phyloP scores from a whole-genome alignment of 1,140 invertebrate species.

The Leguminivora glycinivorella region DNA sequence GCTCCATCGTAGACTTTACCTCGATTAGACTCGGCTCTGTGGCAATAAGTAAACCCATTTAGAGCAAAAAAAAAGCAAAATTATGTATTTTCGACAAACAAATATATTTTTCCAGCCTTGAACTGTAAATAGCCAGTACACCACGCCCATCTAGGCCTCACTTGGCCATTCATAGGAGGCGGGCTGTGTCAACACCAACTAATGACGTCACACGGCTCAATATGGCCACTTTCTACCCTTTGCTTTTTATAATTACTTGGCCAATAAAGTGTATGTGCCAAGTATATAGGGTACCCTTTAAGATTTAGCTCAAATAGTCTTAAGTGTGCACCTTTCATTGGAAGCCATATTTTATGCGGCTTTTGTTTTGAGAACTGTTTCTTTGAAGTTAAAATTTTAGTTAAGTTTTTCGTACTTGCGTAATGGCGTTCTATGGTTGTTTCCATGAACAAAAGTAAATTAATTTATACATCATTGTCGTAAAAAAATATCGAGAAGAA shows the following conservation, averaged over 20 bases:
- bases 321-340: slow-evolving; percentile 1
- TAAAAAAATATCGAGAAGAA: background rate
- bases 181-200: slow-evolving; percentile 52
- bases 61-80: no score
- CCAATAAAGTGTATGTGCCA: slow-evolving; percentile 38
- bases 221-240: slow-evolving; percentile 57
- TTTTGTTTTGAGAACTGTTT: background rate
- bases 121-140: slow-evolving; percentile 37
- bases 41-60: no score
- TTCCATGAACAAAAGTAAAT: background rate
- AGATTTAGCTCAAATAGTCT: background rate
- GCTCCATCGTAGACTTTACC: no score
- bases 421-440: background rate
- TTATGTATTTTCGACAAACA: background rate
- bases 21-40: no score
- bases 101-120: slow-evolving; percentile 1
- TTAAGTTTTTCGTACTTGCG: background rate
- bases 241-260: slow-evolving; percentile 54
- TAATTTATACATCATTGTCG: slow-evolving; percentile 3
- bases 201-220: slow-evolving; percentile 60
- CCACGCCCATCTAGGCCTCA: slow-evolving; percentile 42
- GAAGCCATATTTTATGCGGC: background rate
- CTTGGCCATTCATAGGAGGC: slow-evolving; percentile 49
- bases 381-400: background rate
- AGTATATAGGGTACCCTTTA: slow-evolving; percentile 7